Evolutionary conservation across 2,888 invertebrate genomes (phyloP), one percentile per base, ranked within the genome.

Genomic region (Miltochrista miniata): DNA sequence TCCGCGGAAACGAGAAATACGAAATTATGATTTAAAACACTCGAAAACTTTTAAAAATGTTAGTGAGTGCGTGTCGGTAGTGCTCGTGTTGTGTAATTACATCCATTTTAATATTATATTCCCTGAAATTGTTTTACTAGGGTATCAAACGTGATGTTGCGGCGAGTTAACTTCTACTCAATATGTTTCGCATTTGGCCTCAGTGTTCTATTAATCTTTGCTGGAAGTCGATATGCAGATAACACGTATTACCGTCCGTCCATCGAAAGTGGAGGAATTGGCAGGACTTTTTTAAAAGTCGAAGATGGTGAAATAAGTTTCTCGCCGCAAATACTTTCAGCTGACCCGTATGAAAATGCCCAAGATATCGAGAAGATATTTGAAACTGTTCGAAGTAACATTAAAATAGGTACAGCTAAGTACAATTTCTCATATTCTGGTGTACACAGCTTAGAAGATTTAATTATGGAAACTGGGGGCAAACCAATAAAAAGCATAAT

Each of bases 401-500:
- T 90, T 42, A 82, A 77, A 64, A 65, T 68, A 49, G 83, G 86
- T 77, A 82, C 93, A 76, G 75, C 63, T 51, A 80, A 77, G 59
- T 87, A 85, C 61, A 90, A 87, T 61, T 84, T 83, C 54, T 80
- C 81, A 39, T 64, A 78, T 56, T 83, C 87, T 59, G 85, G 85
- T 53, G 85, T 81, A 48, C 88, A 90, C 57, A 93, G 93, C 56
- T 79, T 96, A 55, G 91, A 94, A 49, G 95, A 96, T 70, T 92
- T 96, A 70, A 93, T 95, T 1, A 89, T 95, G 65, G 95, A 95
- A 65, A 91, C 93, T 36, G 94, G 93, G 37, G 97, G 97, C 11
- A 92, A 88, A 51, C 97, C 97, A 4, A 77, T 96, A 51, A 92
- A 95, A 60, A 96, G 95, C 80, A 83, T 97, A 41, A 94, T 98